Evolutionary conservation across 2,113 vertebrate genomes (phyloP).

Genomic region (Tupaia chinensis): DNA sequence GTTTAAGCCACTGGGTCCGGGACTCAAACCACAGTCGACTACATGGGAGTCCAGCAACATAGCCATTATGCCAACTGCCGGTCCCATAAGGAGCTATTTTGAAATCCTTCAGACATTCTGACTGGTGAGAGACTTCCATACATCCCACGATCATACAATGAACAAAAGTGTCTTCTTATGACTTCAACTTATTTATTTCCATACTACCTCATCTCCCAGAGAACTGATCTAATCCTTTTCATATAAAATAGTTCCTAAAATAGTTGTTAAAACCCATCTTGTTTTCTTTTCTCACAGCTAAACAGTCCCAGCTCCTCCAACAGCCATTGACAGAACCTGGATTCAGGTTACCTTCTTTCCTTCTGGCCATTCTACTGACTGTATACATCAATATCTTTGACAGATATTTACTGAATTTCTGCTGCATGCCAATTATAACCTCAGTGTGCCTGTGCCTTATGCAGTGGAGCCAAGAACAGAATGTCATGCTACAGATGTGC

Average conservation of each 20-base stretch:
- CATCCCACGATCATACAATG: neutral
- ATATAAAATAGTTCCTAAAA: neutral
- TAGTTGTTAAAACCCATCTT: neutral
- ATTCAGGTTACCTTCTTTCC: neutral
- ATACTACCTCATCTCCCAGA: neutral
- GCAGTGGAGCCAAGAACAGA: neutral
- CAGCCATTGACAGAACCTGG: neutral
- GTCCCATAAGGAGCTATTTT: neutral
- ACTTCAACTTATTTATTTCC: neutral
- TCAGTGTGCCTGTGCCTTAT: neutral
- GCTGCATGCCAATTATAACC: neutral
- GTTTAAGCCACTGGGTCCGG: too few relatives aligned
- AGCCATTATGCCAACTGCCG: too few relatives aligned
- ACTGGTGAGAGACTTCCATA: neutral
- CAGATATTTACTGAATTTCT: neutral
- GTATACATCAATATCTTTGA: neutral
- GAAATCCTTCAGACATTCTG: neutral
- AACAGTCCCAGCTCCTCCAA: neutral
- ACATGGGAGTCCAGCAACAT: too few relatives aligned
- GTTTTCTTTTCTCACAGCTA: neutral
- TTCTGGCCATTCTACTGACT: neutral
- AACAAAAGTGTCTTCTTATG: neutral
- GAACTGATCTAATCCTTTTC: neutral
- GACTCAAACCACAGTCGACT: too few relatives aligned
- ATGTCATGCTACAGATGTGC: neutral